phyloP scores from a whole-genome alignment of 2,113 vertebrate species.

The Monarcha castaneiventris region DNA sequence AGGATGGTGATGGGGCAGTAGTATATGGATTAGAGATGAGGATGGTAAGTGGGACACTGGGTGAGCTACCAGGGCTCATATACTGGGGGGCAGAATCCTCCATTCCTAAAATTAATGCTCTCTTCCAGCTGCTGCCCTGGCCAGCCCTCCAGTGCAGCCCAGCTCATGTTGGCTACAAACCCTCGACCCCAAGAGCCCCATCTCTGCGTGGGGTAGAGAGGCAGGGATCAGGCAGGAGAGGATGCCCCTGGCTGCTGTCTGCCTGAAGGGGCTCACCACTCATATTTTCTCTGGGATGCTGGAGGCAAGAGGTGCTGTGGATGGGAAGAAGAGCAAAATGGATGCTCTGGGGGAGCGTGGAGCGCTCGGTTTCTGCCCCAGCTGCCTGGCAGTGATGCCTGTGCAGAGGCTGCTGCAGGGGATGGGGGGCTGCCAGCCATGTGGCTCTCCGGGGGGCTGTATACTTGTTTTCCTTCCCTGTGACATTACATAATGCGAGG shows the following conservation, averaged over 20 bases:
- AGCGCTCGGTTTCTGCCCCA: neutral
- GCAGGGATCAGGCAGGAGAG: neutral
- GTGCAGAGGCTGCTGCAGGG: neutral
- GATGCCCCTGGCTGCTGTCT: neutral
- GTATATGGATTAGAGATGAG: neutral
- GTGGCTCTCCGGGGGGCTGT: neutral
- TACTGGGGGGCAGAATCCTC: fast-evolving
- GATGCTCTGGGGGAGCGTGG: fast-evolving
- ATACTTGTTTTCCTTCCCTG: slow-evolving; percentile 65
- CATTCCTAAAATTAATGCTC: neutral
- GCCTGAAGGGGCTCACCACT: fast-evolving
- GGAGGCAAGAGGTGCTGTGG: neutral
- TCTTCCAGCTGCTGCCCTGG: neutral
- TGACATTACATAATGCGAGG: slow-evolving; percentile 67
- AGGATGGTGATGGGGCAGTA: neutral
- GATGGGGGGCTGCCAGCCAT: neutral
- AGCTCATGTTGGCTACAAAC: neutral
- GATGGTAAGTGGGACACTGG: neutral
- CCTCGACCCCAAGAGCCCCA: fast-evolving
- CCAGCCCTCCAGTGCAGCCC: fast-evolving
- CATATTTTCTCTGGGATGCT: neutral
- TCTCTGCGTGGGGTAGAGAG: fast-evolving
- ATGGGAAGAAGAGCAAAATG: neutral
- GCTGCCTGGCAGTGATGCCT: neutral
- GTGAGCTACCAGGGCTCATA: neutral